Evolutionary conservation across 2,113 vertebrate species (phyloP), one percentile per base, ranked within the genome.

Genomic region (Helogale parvula): DNA sequence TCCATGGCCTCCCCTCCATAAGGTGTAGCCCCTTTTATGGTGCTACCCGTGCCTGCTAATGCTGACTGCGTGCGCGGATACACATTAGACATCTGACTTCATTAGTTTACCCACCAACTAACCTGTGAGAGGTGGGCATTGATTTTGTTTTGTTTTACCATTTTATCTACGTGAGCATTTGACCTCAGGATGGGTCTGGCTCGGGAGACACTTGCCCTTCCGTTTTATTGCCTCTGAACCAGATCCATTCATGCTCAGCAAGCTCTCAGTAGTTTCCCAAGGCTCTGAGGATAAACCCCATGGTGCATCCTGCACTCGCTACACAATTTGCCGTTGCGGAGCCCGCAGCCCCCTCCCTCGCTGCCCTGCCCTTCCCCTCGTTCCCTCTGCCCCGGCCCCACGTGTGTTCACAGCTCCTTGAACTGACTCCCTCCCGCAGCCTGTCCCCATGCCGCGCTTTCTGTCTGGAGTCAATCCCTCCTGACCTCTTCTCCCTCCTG

Each of bases 1-100:
- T 16, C 7, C 31, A 5, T 23, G 3, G 29, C 60, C 7, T 52
- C 17, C 23, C 8, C 3, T 5, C 12, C 5, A 1, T 2, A 9
- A 10, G 1, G 3, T 16, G 2, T 14, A 52, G 13, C 3, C 3
- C 33, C 29, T 1, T 29, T 35, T 14, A 1, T 13, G 10, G 7
- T 60, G 38, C n/a, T 29, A 0, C 19, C 21, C 69, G 10, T 29
- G 38, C n/a, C 79, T 88, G 66, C 47, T 25, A 52, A 60, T 52
- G 57, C 66, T 33, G 31, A n/a, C 17, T 12, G 3, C 2, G 16
- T 60, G 11, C 33, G 33, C 2, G 3, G 5, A 19, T 33, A 23
- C 45, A 63, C 1, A 2, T 38, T 17, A 15, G 52, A 25, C 16
- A 33, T 41, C 38, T 77, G 19, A 12, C 10, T 35, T 6, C 23